phyloP scores from a whole-genome alignment of 2,888 invertebrate species.

The Erannis defoliaria region DNA sequence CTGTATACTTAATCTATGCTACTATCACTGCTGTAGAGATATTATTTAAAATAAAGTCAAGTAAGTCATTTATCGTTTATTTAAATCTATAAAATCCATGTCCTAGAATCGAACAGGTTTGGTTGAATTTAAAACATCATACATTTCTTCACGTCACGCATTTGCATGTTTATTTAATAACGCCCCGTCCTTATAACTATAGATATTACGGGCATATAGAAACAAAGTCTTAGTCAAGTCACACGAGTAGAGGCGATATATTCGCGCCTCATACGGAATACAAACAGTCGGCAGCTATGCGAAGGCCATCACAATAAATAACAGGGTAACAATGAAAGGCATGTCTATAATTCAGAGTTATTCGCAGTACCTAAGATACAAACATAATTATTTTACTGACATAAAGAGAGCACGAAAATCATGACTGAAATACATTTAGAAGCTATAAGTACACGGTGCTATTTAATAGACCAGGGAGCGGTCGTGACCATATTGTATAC shows the following conservation, averaged over 20 bases:
- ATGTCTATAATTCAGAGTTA: conserved; percentile 22
- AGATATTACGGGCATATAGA: not conserved
- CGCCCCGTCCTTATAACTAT: not conserved
- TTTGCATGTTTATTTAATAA: not conserved
- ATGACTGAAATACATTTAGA: too few relatives aligned
- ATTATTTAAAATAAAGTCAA: too few relatives aligned
- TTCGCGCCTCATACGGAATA: conserved; percentile 42
- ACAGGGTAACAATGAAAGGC: conserved; percentile 49
- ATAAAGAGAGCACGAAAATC: not conserved
- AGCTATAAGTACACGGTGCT: too few relatives aligned
- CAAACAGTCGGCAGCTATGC: conserved; percentile 33
- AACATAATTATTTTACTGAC: not conserved
- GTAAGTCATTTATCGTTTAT: not conserved
- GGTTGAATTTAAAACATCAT: not conserved
- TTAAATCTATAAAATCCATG: not conserved
- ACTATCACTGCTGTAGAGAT: too few relatives aligned
- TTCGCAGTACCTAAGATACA: conserved; percentile 17
- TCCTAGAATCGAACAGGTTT: not conserved
- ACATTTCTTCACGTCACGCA: not conserved
- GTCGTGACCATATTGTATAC: too few relatives aligned
- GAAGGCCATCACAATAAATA: conserved; percentile 53
- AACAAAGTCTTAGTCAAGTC: conserved; percentile 32
- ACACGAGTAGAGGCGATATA: conserved; percentile 40
- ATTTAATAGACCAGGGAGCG: too few relatives aligned
- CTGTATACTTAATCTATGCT: too few relatives aligned